Conservation (phyloP, 2,797 vertebrate genomes). For the Myiotriccus ornatus region DNA sequence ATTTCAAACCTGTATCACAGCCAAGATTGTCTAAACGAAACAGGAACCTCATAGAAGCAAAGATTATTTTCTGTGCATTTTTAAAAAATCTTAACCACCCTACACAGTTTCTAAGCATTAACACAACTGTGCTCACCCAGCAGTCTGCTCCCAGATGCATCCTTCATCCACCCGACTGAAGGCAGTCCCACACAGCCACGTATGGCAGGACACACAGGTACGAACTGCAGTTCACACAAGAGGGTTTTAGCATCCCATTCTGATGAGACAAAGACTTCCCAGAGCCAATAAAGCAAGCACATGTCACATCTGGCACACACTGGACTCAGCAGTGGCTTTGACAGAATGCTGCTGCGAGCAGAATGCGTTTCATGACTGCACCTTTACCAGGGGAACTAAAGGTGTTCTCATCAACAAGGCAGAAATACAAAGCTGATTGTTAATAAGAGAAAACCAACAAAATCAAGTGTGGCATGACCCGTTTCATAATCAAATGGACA, state of each 20-base stretch:
- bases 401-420: not conserved
- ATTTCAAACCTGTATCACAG: not conserved
- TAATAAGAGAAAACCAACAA: not conserved
- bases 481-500: not conserved
- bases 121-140: not conserved
- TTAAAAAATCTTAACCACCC: not conserved
- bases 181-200: not conserved
- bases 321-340: not conserved
- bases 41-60: not conserved
- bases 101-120: not conserved
- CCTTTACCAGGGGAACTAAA: not conserved
- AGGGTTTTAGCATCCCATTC: not conserved
- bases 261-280: not conserved
- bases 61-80: not conserved
- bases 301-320: not conserved
- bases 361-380: not conserved
- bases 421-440: not conserved
- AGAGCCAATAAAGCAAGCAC: not conserved
- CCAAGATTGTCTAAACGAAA: not conserved
- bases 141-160: accelerated
- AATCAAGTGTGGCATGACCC: not conserved
- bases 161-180: not conserved
- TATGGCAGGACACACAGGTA: not conserved
- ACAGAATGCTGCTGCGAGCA: not conserved
- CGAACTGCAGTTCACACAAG: not conserved